Evolutionary conservation across 1,140 invertebrate genomes (phyloP).

Genomic region (Musca vetustissima): DNA sequence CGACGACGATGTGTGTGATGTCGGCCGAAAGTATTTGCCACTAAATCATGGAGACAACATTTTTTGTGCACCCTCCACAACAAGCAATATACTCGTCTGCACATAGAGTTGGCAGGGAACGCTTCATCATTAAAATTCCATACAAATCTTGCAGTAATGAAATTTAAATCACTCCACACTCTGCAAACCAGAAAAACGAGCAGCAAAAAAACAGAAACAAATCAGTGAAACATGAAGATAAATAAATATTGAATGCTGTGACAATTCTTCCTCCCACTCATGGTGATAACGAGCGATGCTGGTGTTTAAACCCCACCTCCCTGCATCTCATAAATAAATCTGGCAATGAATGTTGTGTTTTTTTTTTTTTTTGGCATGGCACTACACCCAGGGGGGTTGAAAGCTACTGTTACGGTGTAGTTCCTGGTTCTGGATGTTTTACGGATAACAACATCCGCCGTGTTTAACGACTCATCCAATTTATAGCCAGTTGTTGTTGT

Average conservation of each 20-base stretch:
- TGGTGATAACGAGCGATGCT: not conserved
- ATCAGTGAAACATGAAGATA: not conserved
- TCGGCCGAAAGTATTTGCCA: too few relatives aligned
- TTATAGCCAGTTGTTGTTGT: not conserved
- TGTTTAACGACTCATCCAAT: constrained; percentile 23
- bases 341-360: not conserved
- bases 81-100: too few relatives aligned
- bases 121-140: too few relatives aligned
- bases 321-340: not conserved
- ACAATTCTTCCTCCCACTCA: too few relatives aligned
- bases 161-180: constrained; percentile 16
- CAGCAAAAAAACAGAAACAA: not conserved
- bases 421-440: not conserved
- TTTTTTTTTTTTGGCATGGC: too few relatives aligned
- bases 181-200: not conserved
- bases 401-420: too few relatives aligned
- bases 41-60: too few relatives aligned
- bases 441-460: constrained; percentile 22
- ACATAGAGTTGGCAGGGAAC: not conserved
- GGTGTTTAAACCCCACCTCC: not conserved
- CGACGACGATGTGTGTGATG: too few relatives aligned
- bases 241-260: not conserved
- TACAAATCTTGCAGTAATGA: constrained; percentile 16
- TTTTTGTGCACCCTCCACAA: too few relatives aligned
- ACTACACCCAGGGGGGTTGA: too few relatives aligned